Conservation (phyloP, 2,888 invertebrate genomes). For the Sarcophaga caerulescens region DNA sequence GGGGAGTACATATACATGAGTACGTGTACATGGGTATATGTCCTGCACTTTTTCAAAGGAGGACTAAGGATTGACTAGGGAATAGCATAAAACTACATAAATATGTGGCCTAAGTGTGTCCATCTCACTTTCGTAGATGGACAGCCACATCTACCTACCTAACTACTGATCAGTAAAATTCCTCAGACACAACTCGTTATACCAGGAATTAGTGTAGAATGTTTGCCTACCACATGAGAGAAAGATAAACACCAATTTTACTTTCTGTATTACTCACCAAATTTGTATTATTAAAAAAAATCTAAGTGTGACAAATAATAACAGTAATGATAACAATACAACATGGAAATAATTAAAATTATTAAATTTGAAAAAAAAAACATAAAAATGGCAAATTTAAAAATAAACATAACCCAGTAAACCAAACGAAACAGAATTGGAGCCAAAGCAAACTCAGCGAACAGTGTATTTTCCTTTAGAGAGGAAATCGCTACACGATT, state of each 20-base stretch:
- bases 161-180: too few species aligned
- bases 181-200: not conserved
- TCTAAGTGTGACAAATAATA: not conserved
- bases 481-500: too few species aligned
- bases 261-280: not conserved
- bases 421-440: not conserved
- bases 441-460: not conserved
- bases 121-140: too few species aligned
- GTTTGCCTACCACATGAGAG: not conserved
- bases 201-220: not conserved
- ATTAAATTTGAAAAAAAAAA: not conserved
- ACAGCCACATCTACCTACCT: too few species aligned
- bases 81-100: too few species aligned
- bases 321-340: conserved; percentile 8
- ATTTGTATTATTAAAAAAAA: not conserved
- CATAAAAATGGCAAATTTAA: not conserved
- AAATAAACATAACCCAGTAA: not conserved
- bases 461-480: too few species aligned
- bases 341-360: conserved; percentile 1
- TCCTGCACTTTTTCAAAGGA: too few species aligned
- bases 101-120: too few species aligned
- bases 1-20: too few species aligned
- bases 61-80: too few species aligned
- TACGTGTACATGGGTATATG: too few species aligned
- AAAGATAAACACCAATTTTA: not conserved